Evolutionary conservation across 2,888 invertebrate species (phyloP).

Genomic region (Hesperia comma): DNA sequence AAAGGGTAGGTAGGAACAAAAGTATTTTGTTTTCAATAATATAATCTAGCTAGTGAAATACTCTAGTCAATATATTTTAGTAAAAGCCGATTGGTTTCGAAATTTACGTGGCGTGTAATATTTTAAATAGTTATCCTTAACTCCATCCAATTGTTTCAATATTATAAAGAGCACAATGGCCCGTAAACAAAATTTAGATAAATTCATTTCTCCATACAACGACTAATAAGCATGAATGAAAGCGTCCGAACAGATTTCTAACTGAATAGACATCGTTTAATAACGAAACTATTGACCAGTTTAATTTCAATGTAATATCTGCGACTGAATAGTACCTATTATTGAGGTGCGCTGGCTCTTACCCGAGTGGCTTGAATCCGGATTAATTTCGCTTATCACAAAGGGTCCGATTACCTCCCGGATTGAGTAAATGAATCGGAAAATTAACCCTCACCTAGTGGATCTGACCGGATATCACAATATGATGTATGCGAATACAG

Average conservation of each 20-base stretch:
- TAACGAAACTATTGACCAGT: background rate
- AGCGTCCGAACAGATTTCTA: background rate
- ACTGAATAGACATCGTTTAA: constrained; percentile 1
- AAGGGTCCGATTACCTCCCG: constrained; percentile 23
- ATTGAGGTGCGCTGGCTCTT: background rate
- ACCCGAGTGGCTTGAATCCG: background rate
- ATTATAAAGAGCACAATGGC: too few species aligned
- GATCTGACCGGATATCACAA: background rate
- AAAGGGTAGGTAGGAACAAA: too few species aligned
- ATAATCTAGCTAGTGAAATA: too few species aligned
- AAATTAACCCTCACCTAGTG: constrained; percentile 25
- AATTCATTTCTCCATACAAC: too few species aligned
- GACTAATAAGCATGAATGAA: background rate
- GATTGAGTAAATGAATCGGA: constrained; percentile 32
- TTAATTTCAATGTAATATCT: constrained; percentile 14
- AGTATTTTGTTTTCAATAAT: too few species aligned
- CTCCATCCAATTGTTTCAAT: too few species aligned
- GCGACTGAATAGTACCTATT: constrained; percentile 5
- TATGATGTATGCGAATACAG: background rate
- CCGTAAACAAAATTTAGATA: too few species aligned
- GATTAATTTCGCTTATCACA: constrained; percentile 28
- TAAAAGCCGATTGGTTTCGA: too few species aligned
- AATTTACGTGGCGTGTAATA: too few species aligned
- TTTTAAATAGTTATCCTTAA: too few species aligned
- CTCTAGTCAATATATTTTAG: too few species aligned